Conservation (phyloP, 2,113 vertebrate species). For the Sarotherodon lohbergeri region DNA sequence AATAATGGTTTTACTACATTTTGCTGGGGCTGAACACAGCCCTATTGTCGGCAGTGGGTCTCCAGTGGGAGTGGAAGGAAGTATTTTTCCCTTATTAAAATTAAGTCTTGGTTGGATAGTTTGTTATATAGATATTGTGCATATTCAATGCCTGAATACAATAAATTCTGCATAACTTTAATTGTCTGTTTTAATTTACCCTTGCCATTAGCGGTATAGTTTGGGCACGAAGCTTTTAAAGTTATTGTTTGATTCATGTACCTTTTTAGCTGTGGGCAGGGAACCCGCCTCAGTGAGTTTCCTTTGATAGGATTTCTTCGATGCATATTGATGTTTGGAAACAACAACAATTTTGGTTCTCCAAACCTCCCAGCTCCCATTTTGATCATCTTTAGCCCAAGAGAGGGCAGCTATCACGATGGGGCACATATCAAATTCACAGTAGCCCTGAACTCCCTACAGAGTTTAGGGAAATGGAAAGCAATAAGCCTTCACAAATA, state of each 20-base stretch:
- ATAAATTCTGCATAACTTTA: not conserved
- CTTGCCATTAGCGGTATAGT: not conserved
- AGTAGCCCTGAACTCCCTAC: not conserved
- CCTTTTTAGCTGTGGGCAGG: not conserved
- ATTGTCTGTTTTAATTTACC: not conserved
- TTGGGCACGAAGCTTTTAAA: not conserved
- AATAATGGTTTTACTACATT: not conserved
- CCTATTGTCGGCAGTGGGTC: not conserved
- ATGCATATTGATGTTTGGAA: not conserved
- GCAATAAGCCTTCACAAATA: constrained; percentile 39
- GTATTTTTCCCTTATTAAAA: not conserved
- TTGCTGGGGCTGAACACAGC: not conserved
- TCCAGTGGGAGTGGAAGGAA: not conserved
- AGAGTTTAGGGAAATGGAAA: not conserved
- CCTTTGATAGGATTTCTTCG: not conserved
- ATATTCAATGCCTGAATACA: not conserved
- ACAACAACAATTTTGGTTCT: not conserved
- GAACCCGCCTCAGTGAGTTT: not conserved
- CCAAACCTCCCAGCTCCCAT: not conserved
- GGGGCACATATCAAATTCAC: not conserved
- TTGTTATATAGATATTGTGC: not conserved
- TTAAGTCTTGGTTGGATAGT: not conserved
- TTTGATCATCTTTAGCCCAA: not conserved
- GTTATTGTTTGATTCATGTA: not conserved
- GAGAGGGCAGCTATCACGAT: not conserved